phyloP scores from a whole-genome alignment of 2,113 vertebrate genomes.

The Rynchops niger region DNA sequence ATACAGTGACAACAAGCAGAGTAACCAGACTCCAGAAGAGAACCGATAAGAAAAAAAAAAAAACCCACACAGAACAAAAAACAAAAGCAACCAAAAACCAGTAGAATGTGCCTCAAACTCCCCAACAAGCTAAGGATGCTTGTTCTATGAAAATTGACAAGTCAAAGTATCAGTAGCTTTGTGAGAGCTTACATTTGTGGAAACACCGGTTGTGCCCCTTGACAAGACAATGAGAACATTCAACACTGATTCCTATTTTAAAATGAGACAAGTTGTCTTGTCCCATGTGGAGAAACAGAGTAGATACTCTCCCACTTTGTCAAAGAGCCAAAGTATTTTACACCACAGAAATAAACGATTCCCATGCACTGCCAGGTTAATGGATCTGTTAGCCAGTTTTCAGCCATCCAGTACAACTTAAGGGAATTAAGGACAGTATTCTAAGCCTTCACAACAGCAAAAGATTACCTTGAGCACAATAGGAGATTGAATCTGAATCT shows the following conservation, averaged over 20 bases:
- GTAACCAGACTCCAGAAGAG: background rate
- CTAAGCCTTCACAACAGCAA: background rate
- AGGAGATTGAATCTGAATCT: background rate
- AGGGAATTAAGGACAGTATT: background rate
- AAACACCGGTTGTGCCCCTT: background rate
- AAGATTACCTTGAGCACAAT: background rate
- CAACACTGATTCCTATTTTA: background rate
- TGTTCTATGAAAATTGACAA: background rate
- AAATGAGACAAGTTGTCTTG: background rate
- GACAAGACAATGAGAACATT: background rate
- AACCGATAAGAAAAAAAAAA: background rate
- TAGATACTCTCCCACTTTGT: background rate
- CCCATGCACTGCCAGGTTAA: background rate
- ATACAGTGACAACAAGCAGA: background rate
- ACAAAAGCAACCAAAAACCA: background rate
- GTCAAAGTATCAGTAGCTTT: background rate
- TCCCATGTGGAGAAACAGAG: background rate
- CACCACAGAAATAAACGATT: background rate
- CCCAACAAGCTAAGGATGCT: background rate
- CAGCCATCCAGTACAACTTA: background rate
- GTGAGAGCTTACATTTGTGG: background rate
- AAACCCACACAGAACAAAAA: too few species aligned
- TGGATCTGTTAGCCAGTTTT: background rate
- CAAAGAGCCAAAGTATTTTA: background rate
- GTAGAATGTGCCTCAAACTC: background rate